Evolutionary conservation across 2,797 vertebrate species (phyloP).

Genomic region (Lacerta agilis): DNA sequence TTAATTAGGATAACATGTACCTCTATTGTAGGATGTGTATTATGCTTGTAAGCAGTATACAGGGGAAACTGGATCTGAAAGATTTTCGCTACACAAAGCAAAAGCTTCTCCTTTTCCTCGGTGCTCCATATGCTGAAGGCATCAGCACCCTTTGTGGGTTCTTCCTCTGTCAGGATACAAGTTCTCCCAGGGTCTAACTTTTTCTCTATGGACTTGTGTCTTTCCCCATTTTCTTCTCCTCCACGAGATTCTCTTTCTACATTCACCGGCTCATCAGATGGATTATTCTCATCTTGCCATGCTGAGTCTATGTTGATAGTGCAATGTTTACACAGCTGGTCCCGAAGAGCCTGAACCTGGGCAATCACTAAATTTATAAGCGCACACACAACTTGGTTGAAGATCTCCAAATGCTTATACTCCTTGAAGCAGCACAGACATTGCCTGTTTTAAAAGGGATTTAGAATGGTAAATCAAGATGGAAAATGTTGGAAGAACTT

Average conservation of each 20-base stretch:
- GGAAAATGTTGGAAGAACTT: slow-evolving; percentile 2
- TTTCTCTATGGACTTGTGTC: slow-evolving; percentile 80
- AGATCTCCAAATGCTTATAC: slow-evolving; percentile 99
- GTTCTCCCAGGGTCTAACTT: slow-evolving; percentile 74
- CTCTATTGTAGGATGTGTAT: slow-evolving; percentile 98
- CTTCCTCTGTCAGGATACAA: slow-evolving; percentile 77
- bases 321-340: slow-evolving; percentile 91
- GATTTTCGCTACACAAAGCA: slow-evolving; percentile 97
- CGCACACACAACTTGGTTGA: slow-evolving; percentile 98
- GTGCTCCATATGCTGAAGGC: slow-evolving; percentile 91
- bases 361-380: slow-evolving; percentile 98
- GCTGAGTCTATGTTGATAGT: slow-evolving; percentile 80
- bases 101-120: slow-evolving; percentile 95
- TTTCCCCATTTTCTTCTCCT: slow-evolving; percentile 80
- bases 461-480: slow-evolving; percentile 33
- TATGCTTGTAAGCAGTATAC: slow-evolving; percentile 99
- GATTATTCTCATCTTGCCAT: slow-evolving; percentile 82
- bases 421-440: slow-evolving; percentile 99
- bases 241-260: slow-evolving; percentile 91
- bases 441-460: slow-evolving; percentile 82
- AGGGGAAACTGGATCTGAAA: slow-evolving; percentile 99
- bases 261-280: slow-evolving; percentile 89
- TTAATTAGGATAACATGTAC: slow-evolving; percentile 74
- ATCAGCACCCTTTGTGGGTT: slow-evolving; percentile 80
- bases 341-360: slow-evolving; percentile 94